phyloP scores from a whole-genome alignment of 2,888 invertebrate genomes.

The Brachyopa scutellaris region DNA sequence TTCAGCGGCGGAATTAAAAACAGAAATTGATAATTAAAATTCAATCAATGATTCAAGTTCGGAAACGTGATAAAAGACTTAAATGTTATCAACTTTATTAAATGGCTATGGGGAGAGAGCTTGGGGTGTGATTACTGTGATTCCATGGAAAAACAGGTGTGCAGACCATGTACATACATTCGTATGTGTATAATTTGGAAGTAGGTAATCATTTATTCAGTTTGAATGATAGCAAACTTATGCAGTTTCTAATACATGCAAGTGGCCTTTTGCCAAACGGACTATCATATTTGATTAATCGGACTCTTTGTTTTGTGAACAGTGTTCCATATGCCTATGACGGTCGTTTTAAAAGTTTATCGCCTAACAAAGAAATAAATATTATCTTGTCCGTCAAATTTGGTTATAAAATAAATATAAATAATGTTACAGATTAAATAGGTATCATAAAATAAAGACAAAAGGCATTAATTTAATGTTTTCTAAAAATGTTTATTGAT shows the following conservation, averaged over 20 bases:
- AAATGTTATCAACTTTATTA: conserved; percentile 33
- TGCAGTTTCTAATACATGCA: not conserved
- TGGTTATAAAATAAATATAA: no score
- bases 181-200: no score
- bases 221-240: not conserved
- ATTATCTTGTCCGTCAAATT: no score
- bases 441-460: no score
- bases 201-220: conserved; percentile 12
- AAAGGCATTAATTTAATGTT: no score
- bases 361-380: no score
- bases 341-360: no score
- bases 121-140: not conserved
- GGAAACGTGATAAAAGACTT: conserved; percentile 37
- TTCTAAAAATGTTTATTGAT: no score
- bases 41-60: conserved; percentile 38
- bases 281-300: not conserved
- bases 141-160: conserved; percentile 37
- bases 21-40: conserved; percentile 44
- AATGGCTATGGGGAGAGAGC: conserved; percentile 9
- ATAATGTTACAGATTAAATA: no score
- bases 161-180: conserved; percentile 18
- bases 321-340: no score
- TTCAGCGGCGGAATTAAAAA: not conserved
- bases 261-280: not conserved
- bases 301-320: no score